Conservation (phyloP, 2,888 invertebrate species). For the Idaea biselata region DNA sequence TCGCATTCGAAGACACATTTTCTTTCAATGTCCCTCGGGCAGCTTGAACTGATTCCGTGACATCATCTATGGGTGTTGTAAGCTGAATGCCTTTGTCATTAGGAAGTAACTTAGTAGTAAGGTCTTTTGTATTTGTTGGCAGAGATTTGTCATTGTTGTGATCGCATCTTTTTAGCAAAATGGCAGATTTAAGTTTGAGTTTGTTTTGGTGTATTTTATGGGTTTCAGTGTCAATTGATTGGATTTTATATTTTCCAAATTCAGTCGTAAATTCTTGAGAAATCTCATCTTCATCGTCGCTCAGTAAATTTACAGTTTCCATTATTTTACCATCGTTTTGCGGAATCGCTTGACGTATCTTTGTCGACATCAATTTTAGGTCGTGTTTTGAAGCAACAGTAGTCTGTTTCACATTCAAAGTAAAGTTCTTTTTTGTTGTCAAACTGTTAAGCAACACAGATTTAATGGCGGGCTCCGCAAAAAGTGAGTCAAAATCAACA, state of each 20-base stretch:
- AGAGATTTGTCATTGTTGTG: constrained; percentile 14
- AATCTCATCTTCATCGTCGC: constrained; percentile 61
- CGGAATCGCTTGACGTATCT: constrained; percentile 33
- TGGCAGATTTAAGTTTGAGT: constrained; percentile 49
- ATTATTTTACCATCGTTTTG: constrained; percentile 16
- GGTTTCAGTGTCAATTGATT: constrained; percentile 31
- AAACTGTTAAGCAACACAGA: constrained; percentile 42
- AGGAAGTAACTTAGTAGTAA: background rate
- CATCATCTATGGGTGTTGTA: background rate
- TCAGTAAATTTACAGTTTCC: constrained; percentile 64
- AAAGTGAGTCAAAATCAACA: constrained; percentile 48
- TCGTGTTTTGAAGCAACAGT: constrained; percentile 26
- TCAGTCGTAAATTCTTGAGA: constrained; percentile 46
- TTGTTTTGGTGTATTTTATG: constrained; percentile 50
- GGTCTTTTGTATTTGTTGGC: background rate
- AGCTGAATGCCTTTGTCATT: background rate
- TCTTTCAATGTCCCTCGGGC: background rate
- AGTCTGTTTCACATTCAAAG: constrained; percentile 55
- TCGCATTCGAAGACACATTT: background rate
- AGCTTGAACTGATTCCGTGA: background rate
- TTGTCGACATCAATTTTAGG: constrained; percentile 33
- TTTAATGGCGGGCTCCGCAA: constrained; percentile 51
- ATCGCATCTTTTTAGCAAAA: constrained; percentile 39
- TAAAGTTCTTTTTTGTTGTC: constrained; percentile 43
- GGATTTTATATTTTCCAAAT: constrained; percentile 51